Percentiles rank a stretch among this genome's conserved stretches.
These are phyloP conservation scores for Cancer borealis DNA, from an alignment of 2,888 invertebrate species.

Conservation along the genomic window DNA sequence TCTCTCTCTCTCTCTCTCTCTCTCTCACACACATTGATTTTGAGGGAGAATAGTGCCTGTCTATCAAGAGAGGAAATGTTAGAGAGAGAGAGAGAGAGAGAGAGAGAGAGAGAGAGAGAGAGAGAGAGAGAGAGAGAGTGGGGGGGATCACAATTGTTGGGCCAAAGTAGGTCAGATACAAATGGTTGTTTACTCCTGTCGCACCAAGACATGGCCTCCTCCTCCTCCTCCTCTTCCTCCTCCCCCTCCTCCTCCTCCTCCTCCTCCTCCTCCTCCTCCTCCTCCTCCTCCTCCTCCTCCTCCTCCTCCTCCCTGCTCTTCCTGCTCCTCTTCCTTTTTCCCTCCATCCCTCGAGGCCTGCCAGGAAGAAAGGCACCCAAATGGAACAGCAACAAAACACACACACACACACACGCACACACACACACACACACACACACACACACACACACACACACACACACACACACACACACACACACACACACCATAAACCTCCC, in stretches of 20 bases:
- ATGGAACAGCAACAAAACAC: no score
- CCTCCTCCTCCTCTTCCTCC: constrained; percentile 30
- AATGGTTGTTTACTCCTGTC: constrained; percentile 6
- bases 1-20: no score
- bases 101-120: no score
- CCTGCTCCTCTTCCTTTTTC: constrained; percentile 8
- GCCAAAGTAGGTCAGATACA: constrained; percentile 5
- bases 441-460: constrained; percentile 12
- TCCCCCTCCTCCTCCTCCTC: constrained; percentile 32
- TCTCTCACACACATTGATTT: no score
- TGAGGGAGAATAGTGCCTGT: no score
- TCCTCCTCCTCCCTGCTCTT: neutral
- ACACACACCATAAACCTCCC: neutral
- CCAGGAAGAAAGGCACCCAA: neutral
- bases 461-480: constrained; percentile 20
- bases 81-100: no score
- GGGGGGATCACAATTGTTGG: neutral
- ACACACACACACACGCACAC: constrained; percentile 16
- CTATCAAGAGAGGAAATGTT: no score
- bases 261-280: neutral
- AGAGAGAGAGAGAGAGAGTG: no score
- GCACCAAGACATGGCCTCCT: no score
- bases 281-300: constrained; percentile 11
- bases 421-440: constrained; percentile 32
- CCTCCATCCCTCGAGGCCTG: constrained; percentile 5